These are phyloP conservation scores for Platycheirus albimanus DNA, from an alignment of 2,888 invertebrate species.

Conservation along the genomic window DNA sequence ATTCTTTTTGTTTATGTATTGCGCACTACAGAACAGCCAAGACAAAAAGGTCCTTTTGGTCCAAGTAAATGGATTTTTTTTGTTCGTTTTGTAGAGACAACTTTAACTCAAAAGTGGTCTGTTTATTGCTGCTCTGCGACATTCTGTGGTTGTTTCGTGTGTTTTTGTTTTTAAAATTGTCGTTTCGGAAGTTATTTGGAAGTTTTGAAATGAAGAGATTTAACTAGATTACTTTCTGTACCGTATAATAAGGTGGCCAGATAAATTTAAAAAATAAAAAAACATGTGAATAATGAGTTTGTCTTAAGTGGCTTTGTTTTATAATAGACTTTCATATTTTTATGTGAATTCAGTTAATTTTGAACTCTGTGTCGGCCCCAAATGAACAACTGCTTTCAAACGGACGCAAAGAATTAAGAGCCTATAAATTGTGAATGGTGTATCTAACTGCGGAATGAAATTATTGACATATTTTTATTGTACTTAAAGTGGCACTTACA, in stretches of 20 bases:
- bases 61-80: conserved; percentile 54
- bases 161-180: conserved; percentile 6
- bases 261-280: conserved; percentile 48
- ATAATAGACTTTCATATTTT: not conserved
- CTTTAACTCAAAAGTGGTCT: conserved; percentile 28
- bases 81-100: conserved; percentile 1
- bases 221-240: conserved; percentile 51
- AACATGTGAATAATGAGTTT: conserved; percentile 57
- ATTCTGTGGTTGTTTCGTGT: conserved; percentile 34
- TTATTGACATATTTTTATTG: too few relatives aligned
- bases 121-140: conserved; percentile 51
- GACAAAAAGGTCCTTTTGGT: conserved; percentile 41
- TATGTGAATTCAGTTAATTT: too few relatives aligned
- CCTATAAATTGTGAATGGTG: too few relatives aligned
- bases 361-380: too few relatives aligned
- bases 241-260: conserved; percentile 55
- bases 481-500: too few relatives aligned
- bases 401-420: too few relatives aligned
- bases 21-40: not conserved
- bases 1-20: conserved; percentile 10
- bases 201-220: conserved; percentile 54
- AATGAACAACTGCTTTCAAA: too few relatives aligned
- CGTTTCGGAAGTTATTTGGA: conserved; percentile 51
- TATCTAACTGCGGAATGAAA: too few relatives aligned
- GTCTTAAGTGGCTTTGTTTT: conserved; percentile 42